Percentiles rank a stretch among this genome's conserved stretches.
Evolutionary conservation across 2,113 vertebrate genomes (phyloP).

Genomic region (Podocnemis expansa): DNA sequence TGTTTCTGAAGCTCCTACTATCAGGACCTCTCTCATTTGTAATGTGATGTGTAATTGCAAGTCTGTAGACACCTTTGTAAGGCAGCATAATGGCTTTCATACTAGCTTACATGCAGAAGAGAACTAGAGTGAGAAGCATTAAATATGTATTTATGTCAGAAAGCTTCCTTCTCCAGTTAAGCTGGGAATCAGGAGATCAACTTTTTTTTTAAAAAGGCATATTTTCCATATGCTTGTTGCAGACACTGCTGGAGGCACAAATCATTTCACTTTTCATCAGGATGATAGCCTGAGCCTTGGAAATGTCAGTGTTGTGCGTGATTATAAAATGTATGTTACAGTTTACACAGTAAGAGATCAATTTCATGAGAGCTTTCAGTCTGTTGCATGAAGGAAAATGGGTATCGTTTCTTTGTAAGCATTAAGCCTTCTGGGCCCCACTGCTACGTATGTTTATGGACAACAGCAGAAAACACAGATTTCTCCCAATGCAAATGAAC

Average conservation of each 20-base stretch:
- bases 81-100: not conserved
- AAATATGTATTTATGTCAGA: slow-evolving; percentile 13
- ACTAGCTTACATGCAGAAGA: not conserved
- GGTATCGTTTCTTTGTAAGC: rapidly evolving
- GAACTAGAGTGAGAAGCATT: not conserved
- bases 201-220: not conserved
- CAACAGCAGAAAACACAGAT: rapidly evolving
- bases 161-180: not conserved
- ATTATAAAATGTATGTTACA: not conserved
- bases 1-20: not conserved
- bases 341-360: not conserved
- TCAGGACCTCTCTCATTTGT: not conserved
- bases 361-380: not conserved
- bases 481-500: not conserved
- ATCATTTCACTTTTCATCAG: not conserved
- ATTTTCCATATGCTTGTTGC: not conserved
- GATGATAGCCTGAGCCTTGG: rapidly evolving
- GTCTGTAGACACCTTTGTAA: not conserved
- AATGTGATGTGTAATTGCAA: not conserved
- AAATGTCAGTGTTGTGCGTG: not conserved
- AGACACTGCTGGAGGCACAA: not conserved
- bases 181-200: not conserved
- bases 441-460: not conserved
- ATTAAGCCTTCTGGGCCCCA: not conserved
- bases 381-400: not conserved